Evolutionary conservation across 2,113 vertebrate genomes (phyloP).

Genomic region (Vidua macroura): DNA sequence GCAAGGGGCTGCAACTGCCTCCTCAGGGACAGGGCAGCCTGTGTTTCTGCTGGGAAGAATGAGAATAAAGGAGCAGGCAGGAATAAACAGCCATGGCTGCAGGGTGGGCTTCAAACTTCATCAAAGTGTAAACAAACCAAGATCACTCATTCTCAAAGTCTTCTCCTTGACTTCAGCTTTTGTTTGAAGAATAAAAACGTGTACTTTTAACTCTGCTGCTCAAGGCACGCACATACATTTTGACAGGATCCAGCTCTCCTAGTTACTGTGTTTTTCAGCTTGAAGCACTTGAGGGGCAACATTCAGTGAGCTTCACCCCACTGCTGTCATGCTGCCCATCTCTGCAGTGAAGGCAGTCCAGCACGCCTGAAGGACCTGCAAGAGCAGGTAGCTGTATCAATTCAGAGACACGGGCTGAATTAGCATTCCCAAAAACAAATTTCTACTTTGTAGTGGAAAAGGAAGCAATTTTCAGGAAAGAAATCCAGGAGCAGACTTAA

Average conservation of each 20-base stretch:
- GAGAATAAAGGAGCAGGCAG: neutral
- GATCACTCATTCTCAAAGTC: neutral
- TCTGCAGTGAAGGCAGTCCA: neutral
- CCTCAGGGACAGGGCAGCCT: neutral
- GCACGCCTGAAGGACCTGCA: neutral
- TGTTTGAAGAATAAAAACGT: neutral
- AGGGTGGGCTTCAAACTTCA: neutral
- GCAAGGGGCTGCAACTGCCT: neutral
- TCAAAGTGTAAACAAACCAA: neutral
- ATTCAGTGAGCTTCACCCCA: neutral
- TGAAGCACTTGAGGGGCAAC: neutral
- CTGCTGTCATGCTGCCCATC: rapidly evolving
- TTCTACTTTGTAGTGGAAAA: neutral
- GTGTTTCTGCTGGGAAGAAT: neutral
- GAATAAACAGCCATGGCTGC: neutral
- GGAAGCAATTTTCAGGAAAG: neutral
- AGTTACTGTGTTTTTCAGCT: neutral
- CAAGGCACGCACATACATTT: neutral
- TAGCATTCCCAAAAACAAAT: neutral
- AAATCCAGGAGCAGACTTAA: neutral
- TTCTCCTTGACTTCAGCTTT: neutral
- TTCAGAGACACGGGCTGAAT: neutral
- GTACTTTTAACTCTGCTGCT: neutral
- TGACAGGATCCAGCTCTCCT: neutral
- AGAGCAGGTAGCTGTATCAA: neutral